Evolutionary conservation across 2,888 invertebrate genomes (phyloP).

Genomic region (Nomada flava): DNA sequence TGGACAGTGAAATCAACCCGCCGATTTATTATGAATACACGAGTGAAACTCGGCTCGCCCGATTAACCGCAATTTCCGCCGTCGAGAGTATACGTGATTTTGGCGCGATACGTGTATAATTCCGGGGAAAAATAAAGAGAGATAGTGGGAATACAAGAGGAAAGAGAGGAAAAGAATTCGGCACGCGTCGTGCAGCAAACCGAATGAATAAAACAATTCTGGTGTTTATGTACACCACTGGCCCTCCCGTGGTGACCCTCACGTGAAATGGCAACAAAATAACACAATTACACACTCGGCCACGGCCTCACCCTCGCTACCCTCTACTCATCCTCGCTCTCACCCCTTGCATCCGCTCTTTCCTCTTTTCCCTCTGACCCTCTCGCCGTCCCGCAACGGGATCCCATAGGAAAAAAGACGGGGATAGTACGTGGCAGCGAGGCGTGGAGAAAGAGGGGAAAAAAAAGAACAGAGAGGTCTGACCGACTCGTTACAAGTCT

Average conservation of each 20-base stretch:
- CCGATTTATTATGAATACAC: constrained; percentile 28
- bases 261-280: constrained; percentile 83
- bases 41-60: not conserved
- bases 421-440: constrained; percentile 11
- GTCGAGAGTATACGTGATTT: not conserved
- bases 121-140: not conserved
- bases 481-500: constrained; percentile 83
- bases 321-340: constrained; percentile 74
- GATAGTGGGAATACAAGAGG: not conserved
- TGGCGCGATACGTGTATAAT: not conserved
- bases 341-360: constrained; percentile 71
- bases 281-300: constrained; percentile 84
- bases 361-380: constrained; percentile 72
- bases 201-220: constrained; percentile 83
- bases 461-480: constrained; percentile 65
- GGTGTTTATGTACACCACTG: constrained; percentile 82
- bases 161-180: constrained; percentile 19
- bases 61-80: constrained; percentile 1
- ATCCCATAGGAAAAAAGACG: constrained; percentile 54
- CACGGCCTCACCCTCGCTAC: constrained; percentile 74
- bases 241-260: constrained; percentile 78
- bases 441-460: constrained; percentile 52
- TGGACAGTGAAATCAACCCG: constrained; percentile 20
- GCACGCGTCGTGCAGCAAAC: constrained; percentile 73
- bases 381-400: constrained; percentile 56